phyloP scores from a whole-genome alignment of 2,797 vertebrate genomes.

The Myoxocephalus aenaeus region DNA sequence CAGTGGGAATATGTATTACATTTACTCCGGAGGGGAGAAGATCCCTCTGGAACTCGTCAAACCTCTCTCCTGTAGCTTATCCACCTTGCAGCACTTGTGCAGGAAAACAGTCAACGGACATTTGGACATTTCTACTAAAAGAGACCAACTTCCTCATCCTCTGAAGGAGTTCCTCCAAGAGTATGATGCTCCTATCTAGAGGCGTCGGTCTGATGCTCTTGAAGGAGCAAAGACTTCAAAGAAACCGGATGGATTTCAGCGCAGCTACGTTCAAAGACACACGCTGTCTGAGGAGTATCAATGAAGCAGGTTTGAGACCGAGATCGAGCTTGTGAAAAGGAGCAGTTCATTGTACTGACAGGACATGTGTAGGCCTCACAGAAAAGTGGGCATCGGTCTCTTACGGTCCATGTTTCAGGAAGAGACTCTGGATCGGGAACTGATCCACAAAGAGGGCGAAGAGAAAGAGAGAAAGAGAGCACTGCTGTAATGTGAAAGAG shows the following conservation, averaged over 20 bases:
- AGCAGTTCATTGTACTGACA: slow-evolving; percentile 23
- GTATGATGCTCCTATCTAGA: slow-evolving; percentile 93
- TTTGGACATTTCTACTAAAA: slow-evolving; percentile 88
- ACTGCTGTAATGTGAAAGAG: slow-evolving; percentile 53
- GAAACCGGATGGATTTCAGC: slow-evolving; percentile 23
- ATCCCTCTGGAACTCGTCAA: slow-evolving; percentile 92
- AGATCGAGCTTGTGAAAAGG: slow-evolving; percentile 40
- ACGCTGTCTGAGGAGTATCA: slow-evolving; percentile 15
- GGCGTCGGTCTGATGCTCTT: slow-evolving; percentile 34
- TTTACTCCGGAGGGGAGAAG: slow-evolving; percentile 91
- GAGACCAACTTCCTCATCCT: slow-evolving; percentile 90
- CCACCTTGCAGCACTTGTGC: slow-evolving; percentile 94
- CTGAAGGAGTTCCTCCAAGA: slow-evolving; percentile 94
- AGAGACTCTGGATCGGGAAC: slow-evolving; percentile 36
- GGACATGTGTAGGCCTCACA: neutral
- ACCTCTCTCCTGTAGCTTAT: slow-evolving; percentile 89
- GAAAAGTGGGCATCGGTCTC: neutral
- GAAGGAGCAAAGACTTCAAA: slow-evolving; percentile 39
- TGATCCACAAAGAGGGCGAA: slow-evolving; percentile 12
- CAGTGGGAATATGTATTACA: slow-evolving; percentile 89
- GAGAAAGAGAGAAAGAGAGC: slow-evolving; percentile 31
- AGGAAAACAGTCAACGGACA: slow-evolving; percentile 95
- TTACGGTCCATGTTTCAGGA: neutral
- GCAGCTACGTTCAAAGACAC: neutral
- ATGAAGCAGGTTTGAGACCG: slow-evolving; percentile 15